phyloP scores from a whole-genome alignment of 2,113 vertebrate species.

The Forbesichthys papilliferus region DNA sequence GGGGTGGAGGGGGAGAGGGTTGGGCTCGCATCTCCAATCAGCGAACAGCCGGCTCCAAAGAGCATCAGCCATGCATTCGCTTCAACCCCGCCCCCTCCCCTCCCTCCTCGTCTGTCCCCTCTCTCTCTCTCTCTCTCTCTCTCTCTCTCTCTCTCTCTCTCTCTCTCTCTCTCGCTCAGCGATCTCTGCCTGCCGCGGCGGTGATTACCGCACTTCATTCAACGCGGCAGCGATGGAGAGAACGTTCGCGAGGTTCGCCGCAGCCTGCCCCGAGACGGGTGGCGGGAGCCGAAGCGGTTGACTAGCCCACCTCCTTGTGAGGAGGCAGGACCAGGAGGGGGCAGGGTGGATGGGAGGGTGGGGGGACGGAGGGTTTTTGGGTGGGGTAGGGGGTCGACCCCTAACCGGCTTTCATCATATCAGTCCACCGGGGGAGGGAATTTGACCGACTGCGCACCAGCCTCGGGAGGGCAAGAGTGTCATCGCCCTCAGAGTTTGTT shows the following conservation, averaged over 20 bases:
- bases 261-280: too few species aligned
- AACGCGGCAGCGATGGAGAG: constrained; percentile 53
- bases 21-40: constrained; percentile 20
- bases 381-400: constrained; percentile 15
- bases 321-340: constrained; percentile 14
- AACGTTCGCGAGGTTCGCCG: too few species aligned
- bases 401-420: constrained; percentile 5
- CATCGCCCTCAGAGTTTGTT: constrained; percentile 16
- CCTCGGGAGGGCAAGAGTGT: too few species aligned
- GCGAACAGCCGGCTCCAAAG: constrained; percentile 39
- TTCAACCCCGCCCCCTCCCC: constrained; percentile 5
- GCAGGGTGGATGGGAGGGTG: neutral
- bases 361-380: neutral
- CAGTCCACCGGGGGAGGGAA: constrained; percentile 9
- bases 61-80: constrained; percentile 63
- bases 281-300: too few species aligned
- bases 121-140: constrained; percentile 28
- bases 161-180: constrained; percentile 8
- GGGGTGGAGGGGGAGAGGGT: neutral
- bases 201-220: neutral
- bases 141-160: constrained; percentile 13
- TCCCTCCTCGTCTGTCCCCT: constrained; percentile 13
- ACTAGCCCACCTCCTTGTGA: neutral
- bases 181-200: neutral
- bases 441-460: neutral